Evolutionary conservation across 1,140 invertebrate genomes (phyloP), one percentile per base, ranked within the genome.

Genomic region (Hypsibius dujardini): DNA sequence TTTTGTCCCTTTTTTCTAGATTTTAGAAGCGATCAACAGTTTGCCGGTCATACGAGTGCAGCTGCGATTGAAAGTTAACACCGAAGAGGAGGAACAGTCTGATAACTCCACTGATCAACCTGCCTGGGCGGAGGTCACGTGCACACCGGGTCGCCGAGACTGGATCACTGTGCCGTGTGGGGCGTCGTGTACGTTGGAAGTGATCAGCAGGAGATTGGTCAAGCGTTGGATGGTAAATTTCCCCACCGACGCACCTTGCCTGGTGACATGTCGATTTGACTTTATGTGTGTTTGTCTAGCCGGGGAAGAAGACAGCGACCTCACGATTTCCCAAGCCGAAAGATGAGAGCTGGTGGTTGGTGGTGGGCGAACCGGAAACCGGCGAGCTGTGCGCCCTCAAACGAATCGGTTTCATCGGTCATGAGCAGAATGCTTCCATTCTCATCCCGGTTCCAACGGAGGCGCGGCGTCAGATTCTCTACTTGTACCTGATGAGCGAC

Each of bases 331-430:
- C 90, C 0, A 93, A 94, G 78, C 85, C 87, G 2, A 97, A 97
- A 81, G 90, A 92, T 75, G 93, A 97, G 79, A 90, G 90, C 67
- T 98, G 94, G 94, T 89, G 97, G 78, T 75, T 96, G 0, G 84
- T 93, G 0, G 79, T 98, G 1, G 93, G 92, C 7, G 84, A 86
- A 70, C 77, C 85, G 42, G 84, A 86, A 71, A 81, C 81, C 1
- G 73, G 74, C 47, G 90, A 95, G 76, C 80, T 98, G n/a, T 78
- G 88, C 47, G 90, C 91, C n/a, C 81, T 95, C 73, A 95, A 94
- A 77, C 82, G 93, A 73, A 79, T 87, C 1, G 79, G 81, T 0
- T 76, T 82, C 75, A 75, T 81, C 72, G 74, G 81, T 28, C 47
- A n/a, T 45, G 7, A n/a, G n/a, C 71, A 14, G 14, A 46, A 71